phyloP scores from a whole-genome alignment of 2,113 vertebrate genomes.

The Nibea coibor region DNA sequence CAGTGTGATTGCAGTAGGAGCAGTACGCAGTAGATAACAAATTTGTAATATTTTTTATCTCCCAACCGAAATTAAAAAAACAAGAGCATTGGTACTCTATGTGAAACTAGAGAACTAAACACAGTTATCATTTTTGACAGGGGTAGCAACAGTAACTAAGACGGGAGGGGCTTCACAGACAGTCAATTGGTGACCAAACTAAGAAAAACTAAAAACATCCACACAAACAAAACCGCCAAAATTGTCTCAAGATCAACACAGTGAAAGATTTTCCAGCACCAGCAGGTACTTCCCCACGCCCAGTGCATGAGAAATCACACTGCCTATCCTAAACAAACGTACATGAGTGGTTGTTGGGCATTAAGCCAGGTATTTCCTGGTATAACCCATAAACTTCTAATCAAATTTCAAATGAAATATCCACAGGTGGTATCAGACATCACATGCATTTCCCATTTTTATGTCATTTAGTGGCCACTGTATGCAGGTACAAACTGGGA shows the following conservation, averaged over 20 bases:
- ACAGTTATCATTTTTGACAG: not conserved
- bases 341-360: slow-evolving; percentile 29
- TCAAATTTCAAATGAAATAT: slow-evolving; percentile 27
- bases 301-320: slow-evolving; percentile 40
- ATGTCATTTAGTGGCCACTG: not conserved
- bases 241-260: not conserved
- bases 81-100: not conserved
- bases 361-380: slow-evolving; percentile 17
- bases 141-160: not conserved
- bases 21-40: not conserved
- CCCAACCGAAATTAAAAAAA: not conserved
- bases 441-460: slow-evolving; percentile 13
- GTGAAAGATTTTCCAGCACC: slow-evolving; percentile 2
- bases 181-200: not conserved
- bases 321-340: slow-evolving; percentile 42
- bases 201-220: not conserved
- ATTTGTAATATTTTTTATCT: not conserved
- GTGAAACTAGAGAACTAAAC: not conserved
- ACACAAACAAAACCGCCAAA: not conserved
- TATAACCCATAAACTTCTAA: slow-evolving; percentile 14
- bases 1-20: not conserved
- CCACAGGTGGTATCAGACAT: slow-evolving; percentile 14
- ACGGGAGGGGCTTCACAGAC: not conserved
- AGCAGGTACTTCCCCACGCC: slow-evolving; percentile 32
- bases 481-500: slow-evolving; percentile 9